Evolutionary conservation across 2,797 vertebrate species (phyloP).

Genomic region (Tolypeutes matacus): DNA sequence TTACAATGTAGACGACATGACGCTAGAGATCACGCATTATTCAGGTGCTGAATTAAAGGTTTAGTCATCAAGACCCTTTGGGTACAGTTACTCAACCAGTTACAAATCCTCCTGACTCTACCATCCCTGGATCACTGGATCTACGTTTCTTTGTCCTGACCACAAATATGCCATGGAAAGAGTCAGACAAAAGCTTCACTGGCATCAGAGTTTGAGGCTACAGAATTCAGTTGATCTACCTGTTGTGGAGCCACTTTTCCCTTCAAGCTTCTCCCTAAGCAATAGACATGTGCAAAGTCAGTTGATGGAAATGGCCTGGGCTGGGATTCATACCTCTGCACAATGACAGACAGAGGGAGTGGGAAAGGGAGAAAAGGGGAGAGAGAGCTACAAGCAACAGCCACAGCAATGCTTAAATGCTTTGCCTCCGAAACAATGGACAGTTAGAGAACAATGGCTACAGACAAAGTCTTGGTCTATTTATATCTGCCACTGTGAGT

Average conservation of each 20-base stretch:
- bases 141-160: conserved; percentile 13
- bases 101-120: conserved; percentile 56
- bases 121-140: conserved; percentile 34
- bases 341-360: neutral
- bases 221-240: neutral
- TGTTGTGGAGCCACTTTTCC: neutral
- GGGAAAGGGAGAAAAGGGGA: neutral
- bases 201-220: neutral
- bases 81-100: neutral
- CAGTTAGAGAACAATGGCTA: conserved; percentile 80
- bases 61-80: conserved; percentile 22
- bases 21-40: neutral
- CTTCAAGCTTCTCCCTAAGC: neutral
- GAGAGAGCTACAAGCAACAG: neutral
- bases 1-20: neutral
- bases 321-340: conserved; percentile 31
- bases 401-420: conserved; percentile 54
- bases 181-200: conserved; percentile 1
- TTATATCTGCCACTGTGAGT: conserved; percentile 83
- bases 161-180: conserved; percentile 45
- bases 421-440: conserved; percentile 80
- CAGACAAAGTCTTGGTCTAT: conserved; percentile 82
- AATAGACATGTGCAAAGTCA: neutral
- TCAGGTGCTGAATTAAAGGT: neutral
- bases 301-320: neutral